Percentiles rank a stretch among this genome's conserved stretches.
These are phyloP conservation scores for Stictocephala bisonia DNA, from an alignment of 2,888 invertebrate species.

Conservation along the genomic window DNA sequence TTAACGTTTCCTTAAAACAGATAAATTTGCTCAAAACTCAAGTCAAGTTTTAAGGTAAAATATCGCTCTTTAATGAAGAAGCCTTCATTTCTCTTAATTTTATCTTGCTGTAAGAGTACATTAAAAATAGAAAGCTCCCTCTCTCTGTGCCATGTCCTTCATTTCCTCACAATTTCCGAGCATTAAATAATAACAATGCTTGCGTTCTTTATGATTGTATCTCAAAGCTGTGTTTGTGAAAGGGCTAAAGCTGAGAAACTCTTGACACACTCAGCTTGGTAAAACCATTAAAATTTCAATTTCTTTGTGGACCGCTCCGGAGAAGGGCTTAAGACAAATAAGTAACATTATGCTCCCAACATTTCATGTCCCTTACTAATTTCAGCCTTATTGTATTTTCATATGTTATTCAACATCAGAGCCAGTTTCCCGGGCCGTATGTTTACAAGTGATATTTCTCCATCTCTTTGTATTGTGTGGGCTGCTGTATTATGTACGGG, in stretches of 20 bases:
- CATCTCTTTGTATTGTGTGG: conserved; percentile 9
- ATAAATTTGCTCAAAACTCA: conserved; percentile 3
- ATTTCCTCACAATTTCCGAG: conserved; percentile 41
- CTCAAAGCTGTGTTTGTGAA: conserved; percentile 7
- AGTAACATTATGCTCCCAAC: too few relatives aligned
- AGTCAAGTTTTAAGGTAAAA: conserved; percentile 19
- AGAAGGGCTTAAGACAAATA: neutral
- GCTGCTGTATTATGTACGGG: conserved; percentile 44
- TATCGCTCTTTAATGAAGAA: conserved; percentile 27
- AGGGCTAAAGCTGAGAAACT: neutral
- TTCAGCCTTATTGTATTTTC: neutral
- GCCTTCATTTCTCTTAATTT: conserved; percentile 41
- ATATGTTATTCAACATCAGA: neutral
- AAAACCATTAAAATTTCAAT: conserved; percentile 18
- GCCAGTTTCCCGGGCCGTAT: neutral
- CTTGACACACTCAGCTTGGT: neutral
- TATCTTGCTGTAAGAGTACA: conserved; percentile 39
- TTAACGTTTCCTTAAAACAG: too few relatives aligned
- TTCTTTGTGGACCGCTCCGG: neutral
- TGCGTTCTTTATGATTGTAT: conserved; percentile 28
- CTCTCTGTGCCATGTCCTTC: conserved; percentile 1
- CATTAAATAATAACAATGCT: conserved; percentile 41
- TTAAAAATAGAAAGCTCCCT: conserved; percentile 29
- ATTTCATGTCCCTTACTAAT: neutral
- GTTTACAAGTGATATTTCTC: conserved; percentile 11